These are phyloP conservation scores for Zhuqinia jingwanae DNA, from an alignment of 2,888 invertebrate species.

Conservation along the genomic window DNA sequence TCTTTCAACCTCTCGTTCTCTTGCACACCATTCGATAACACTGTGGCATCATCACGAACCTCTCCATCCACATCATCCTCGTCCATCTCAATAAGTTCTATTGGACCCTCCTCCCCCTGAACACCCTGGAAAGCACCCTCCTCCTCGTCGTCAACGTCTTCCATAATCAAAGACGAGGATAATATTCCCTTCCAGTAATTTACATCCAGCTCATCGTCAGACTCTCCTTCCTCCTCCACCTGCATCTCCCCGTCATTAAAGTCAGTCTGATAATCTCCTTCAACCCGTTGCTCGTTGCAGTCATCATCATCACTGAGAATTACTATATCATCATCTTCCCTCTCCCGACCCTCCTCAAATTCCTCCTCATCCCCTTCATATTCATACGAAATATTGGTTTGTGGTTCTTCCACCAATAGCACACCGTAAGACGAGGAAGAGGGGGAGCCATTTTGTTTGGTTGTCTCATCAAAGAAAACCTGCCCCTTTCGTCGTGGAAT, in stretches of 20 bases:
- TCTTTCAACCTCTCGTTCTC: too few relatives aligned
- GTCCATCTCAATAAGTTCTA: neutral
- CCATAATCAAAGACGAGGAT: neutral
- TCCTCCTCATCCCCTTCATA: conserved; percentile 12
- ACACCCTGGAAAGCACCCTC: too few relatives aligned
- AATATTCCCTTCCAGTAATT: conserved; percentile 5
- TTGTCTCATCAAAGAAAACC: too few relatives aligned
- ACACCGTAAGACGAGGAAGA: neutral
- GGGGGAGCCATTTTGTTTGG: too few relatives aligned
- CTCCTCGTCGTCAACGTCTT: neutral
- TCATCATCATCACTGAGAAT: neutral
- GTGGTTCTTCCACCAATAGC: neutral
- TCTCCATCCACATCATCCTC: neutral
- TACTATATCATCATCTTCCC: neutral
- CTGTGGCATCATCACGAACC: neutral
- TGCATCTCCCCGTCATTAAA: neutral
- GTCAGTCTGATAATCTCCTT: neutral
- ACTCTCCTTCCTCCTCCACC: neutral
- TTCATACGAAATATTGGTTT: neutral
- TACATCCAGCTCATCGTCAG: neutral
- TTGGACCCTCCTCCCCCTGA: neutral
- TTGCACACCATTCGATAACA: neutral
- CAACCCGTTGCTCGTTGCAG: too few relatives aligned
- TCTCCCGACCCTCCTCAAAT: neutral
- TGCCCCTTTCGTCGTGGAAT: too few relatives aligned